Percentiles rank a stretch among this genome's conserved stretches.
Conservation (phyloP, 2,888 invertebrate genomes). For the Nowickia ferox region DNA sequence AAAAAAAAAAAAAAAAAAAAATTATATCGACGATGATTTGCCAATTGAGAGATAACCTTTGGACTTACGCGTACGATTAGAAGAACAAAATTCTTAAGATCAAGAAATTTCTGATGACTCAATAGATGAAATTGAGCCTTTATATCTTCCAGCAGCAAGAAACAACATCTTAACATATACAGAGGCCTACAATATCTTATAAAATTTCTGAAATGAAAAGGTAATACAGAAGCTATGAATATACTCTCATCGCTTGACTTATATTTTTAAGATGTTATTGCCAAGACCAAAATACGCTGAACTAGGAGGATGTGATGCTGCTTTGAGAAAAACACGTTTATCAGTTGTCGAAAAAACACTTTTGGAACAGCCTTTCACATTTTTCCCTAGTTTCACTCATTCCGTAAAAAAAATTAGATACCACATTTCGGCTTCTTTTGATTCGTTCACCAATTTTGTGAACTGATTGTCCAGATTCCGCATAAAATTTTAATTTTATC, state of each 20-base stretch:
- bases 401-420: too few relatives aligned
- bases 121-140: conserved; percentile 2
- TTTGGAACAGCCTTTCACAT: too few relatives aligned
- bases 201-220: conserved; percentile 13
- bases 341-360: too few relatives aligned
- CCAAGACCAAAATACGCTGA: too few relatives aligned
- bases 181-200: conserved; percentile 13
- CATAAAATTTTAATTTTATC: too few relatives aligned
- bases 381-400: too few relatives aligned
- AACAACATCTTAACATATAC: conserved; percentile 18
- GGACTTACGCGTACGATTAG: conserved; percentile 6
- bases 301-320: too few relatives aligned
- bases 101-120: background rate
- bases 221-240: conserved; percentile 4
- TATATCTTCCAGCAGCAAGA: background rate
- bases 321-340: too few relatives aligned
- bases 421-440: too few relatives aligned
- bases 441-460: too few relatives aligned
- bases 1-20: too few relatives aligned
- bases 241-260: background rate
- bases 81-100: conserved; percentile 1
- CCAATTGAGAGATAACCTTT: conserved; percentile 1
- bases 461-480: too few relatives aligned
- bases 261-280: conserved; percentile 5
- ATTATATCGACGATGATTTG: conserved; percentile 2